phyloP scores from a whole-genome alignment of 2,113 vertebrate species.

The Blennius ocellaris region DNA sequence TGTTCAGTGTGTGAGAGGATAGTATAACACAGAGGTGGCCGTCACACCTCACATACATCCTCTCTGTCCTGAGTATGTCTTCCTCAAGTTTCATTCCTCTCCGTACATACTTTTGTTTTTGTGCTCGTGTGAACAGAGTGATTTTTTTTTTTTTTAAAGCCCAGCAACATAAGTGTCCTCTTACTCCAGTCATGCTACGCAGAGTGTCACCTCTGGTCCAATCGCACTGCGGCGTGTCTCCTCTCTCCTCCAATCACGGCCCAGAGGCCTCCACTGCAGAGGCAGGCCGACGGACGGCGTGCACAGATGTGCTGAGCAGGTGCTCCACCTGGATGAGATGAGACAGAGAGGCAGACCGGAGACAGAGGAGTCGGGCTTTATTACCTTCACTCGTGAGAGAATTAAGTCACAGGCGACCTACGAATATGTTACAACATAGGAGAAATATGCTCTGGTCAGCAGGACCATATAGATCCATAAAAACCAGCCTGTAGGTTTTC shows the following conservation, averaged over 20 bases:
- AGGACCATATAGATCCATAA: slow-evolving; percentile 17
- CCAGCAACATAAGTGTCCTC: slow-evolving; percentile 26
- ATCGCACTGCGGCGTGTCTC: slow-evolving; percentile 14
- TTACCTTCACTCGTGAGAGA: neutral
- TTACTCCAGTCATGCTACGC: slow-evolving; percentile 31
- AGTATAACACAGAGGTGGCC: slow-evolving; percentile 15
- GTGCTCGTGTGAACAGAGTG: slow-evolving; percentile 19
- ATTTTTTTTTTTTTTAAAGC: slow-evolving; percentile 31
- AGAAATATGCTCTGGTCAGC: slow-evolving; percentile 30
- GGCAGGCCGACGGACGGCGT: slow-evolving; percentile 7
- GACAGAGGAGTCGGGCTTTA: slow-evolving; percentile 9
- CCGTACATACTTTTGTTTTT: slow-evolving; percentile 16
- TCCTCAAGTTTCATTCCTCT: neutral
- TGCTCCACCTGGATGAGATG: slow-evolving; percentile 48
- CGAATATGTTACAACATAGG: neutral
- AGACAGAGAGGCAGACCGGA: slow-evolving; percentile 10
- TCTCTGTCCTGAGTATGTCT: slow-evolving; percentile 11
- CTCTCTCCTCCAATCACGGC: slow-evolving; percentile 41
- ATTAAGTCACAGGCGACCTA: neutral
- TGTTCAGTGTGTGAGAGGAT: slow-evolving; percentile 34
- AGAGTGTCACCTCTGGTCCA: slow-evolving; percentile 29
- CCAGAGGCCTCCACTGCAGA: slow-evolving; percentile 46
- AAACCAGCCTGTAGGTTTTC: slow-evolving; percentile 7
- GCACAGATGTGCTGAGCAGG: slow-evolving; percentile 15
- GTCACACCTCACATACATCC: slow-evolving; percentile 21